Evolutionary conservation across 2,797 vertebrate genomes (phyloP).

Genomic region (Gymnopithys bicolor): DNA sequence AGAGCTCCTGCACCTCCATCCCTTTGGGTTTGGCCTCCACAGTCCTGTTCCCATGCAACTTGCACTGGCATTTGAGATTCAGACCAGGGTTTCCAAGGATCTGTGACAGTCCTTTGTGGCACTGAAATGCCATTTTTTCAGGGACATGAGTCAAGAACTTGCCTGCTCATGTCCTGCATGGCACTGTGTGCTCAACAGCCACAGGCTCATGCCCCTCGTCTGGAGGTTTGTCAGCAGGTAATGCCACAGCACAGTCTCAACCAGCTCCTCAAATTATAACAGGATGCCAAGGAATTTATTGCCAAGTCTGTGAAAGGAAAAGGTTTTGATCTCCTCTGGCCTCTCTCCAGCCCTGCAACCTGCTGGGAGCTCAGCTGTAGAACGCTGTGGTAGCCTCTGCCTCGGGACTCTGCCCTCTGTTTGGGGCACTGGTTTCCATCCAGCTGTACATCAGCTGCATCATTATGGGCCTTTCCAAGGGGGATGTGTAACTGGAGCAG

Average conservation of each 20-base stretch:
- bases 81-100: not conserved
- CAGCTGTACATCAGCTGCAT: conserved; percentile 11
- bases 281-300: not conserved
- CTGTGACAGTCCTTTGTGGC: not conserved
- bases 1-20: not conserved
- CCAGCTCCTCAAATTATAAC: not conserved
- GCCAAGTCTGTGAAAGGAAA: conserved; percentile 17
- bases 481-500: not conserved
- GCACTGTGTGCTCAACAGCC: not conserved
- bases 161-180: not conserved
- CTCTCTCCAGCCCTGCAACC: not conserved
- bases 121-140: not conserved
- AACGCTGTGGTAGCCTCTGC: not conserved
- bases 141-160: not conserved
- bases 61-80: not conserved
- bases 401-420: not conserved
- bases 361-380: not conserved
- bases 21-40: not conserved
- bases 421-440: not conserved
- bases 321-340: not conserved
- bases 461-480: not conserved
- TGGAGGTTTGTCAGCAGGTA: not conserved
- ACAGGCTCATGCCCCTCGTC: not conserved
- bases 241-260: not conserved
- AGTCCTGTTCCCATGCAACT: not conserved